These are phyloP conservation scores for Phenacoccus solenopsis DNA, from an alignment of 1,140 invertebrate species.

Conservation along the genomic window DNA sequence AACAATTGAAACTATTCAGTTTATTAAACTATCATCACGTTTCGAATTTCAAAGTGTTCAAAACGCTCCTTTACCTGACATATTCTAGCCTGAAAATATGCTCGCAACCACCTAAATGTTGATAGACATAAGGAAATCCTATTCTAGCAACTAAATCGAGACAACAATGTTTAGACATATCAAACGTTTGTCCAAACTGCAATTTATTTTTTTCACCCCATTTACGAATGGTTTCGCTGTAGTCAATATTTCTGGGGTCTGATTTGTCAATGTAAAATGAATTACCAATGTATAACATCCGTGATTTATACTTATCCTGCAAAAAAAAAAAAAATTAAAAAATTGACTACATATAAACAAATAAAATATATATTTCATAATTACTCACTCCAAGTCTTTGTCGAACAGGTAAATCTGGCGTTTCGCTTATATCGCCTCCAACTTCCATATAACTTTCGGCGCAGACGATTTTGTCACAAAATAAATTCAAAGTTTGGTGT, in stretches of 20 bases:
- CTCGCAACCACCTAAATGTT: constrained; percentile 7
- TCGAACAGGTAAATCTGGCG: background rate
- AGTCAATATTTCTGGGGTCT: background rate
- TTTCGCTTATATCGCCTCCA: background rate
- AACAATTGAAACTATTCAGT: background rate
- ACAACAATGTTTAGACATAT: background rate
- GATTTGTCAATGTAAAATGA: background rate
- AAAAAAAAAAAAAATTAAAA: background rate
- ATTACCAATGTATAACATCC: constrained; percentile 5
- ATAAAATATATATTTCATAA: too few relatives aligned
- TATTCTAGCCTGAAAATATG: background rate
- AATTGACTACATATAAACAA: background rate
- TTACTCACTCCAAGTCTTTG: background rate
- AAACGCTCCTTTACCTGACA: background rate
- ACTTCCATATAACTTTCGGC: constrained; percentile 5
- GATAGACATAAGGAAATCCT: constrained; percentile 11
- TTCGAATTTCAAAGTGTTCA: background rate
- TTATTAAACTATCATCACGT: background rate
- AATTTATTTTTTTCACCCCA: background rate
- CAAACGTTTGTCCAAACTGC: background rate
- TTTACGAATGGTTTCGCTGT: background rate
- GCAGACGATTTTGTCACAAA: constrained; percentile 1
- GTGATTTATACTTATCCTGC: constrained; percentile 1
- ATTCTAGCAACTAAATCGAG: constrained; percentile 3
- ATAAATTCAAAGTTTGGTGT: background rate